Evolutionary conservation across 1,140 invertebrate genomes (phyloP).

Genomic region (Magallana angulata): DNA sequence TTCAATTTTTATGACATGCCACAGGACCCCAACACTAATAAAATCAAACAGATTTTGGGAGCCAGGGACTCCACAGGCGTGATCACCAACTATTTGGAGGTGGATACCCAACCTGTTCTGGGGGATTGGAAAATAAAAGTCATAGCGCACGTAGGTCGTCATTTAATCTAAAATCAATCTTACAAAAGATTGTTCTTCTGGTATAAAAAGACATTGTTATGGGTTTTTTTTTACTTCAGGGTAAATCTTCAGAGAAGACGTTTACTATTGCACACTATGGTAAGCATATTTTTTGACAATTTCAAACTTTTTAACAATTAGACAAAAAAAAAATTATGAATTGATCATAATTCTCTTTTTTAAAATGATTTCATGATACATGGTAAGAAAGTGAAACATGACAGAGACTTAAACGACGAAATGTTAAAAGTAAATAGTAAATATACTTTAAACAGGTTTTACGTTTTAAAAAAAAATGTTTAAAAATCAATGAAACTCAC

Average conservation of each 20-base stretch:
- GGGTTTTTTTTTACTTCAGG: slow-evolving; percentile 52
- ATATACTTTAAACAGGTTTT: no score
- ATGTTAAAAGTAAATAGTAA: no score
- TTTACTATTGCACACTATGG: slow-evolving; percentile 84
- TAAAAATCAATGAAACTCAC: no score
- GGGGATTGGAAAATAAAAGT: slow-evolving; percentile 69
- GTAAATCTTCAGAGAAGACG: slow-evolving; percentile 76
- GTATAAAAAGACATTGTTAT: background rate
- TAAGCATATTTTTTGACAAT: slow-evolving; percentile 39
- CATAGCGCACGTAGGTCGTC: slow-evolving; percentile 49
- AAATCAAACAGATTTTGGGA: slow-evolving; percentile 63
- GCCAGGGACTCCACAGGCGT: slow-evolving; percentile 57
- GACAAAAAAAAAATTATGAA: no score
- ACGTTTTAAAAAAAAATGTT: no score
- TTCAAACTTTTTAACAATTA: no score
- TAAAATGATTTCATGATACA: no score
- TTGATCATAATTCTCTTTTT: no score
- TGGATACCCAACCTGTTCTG: slow-evolving; percentile 65
- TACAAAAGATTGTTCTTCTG: background rate
- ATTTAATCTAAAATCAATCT: background rate
- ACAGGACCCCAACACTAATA: slow-evolving; percentile 69
- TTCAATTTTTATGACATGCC: no score
- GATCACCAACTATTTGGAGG: slow-evolving; percentile 57
- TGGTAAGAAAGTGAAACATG: no score
- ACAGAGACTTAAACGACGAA: no score